phyloP scores from a whole-genome alignment of 2,113 vertebrate species.

The Canis aureus region DNA sequence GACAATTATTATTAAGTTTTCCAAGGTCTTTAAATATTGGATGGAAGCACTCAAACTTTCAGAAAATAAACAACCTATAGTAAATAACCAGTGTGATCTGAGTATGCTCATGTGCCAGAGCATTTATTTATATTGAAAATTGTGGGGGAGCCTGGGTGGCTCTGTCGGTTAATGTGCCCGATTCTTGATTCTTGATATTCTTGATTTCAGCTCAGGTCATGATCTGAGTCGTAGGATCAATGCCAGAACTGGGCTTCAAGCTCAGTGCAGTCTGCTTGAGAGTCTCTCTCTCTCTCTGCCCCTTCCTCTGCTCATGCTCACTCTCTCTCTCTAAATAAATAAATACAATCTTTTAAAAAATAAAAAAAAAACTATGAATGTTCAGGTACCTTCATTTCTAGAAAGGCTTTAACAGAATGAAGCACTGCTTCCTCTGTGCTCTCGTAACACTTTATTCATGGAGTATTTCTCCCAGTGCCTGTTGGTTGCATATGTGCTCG shows the following conservation, averaged over 20 bases:
- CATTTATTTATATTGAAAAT: background rate
- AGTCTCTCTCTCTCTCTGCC: too few relatives aligned
- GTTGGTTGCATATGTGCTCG: too few relatives aligned
- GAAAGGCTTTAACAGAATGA: background rate
- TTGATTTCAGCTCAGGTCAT: background rate
- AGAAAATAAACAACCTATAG: background rate
- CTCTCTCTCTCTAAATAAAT: background rate
- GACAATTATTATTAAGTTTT: constrained; percentile 4
- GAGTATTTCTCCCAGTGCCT: background rate
- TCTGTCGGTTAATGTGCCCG: background rate
- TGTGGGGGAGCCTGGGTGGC: background rate
- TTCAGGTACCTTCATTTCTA: background rate
- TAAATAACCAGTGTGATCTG: background rate
- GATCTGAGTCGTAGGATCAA: too few relatives aligned
- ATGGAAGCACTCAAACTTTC: background rate
- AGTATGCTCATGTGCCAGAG: background rate
- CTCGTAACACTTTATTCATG: background rate
- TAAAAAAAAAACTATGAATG: background rate
- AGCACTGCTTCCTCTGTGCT: background rate
- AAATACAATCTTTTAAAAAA: background rate
- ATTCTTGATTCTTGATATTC: background rate
- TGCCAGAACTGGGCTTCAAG: too few relatives aligned
- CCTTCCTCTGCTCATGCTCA: too few relatives aligned
- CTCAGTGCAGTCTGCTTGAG: too few relatives aligned
- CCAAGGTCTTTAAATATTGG: background rate